phyloP scores from a whole-genome alignment of 2,888 invertebrate genomes.

The Deroplatys truncata region DNA sequence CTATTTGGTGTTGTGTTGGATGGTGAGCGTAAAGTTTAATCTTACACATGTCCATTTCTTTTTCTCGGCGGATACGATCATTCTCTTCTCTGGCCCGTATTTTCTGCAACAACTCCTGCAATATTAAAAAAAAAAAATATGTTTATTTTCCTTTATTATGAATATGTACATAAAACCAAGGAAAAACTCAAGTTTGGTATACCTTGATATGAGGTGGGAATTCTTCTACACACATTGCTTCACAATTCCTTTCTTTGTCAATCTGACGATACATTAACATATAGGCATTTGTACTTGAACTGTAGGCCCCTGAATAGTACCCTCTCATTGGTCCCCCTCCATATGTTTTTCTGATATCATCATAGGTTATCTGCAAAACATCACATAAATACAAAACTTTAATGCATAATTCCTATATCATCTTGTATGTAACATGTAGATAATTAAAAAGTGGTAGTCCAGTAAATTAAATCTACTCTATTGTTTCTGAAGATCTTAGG shows the following conservation, averaged over 20 bases:
- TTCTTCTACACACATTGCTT: constrained; percentile 60
- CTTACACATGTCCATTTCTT: constrained; percentile 58
- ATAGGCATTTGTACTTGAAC: constrained; percentile 82
- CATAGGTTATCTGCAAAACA: constrained; percentile 61
- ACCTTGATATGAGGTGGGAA: constrained; percentile 69
- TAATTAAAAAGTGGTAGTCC: no score
- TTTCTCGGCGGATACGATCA: constrained; percentile 54
- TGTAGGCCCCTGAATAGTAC: constrained; percentile 70
- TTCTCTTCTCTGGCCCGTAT: constrained; percentile 64
- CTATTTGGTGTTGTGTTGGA: constrained; percentile 51
- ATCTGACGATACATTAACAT: constrained; percentile 87
- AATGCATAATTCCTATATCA: neutral
- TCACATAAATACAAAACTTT: neutral
- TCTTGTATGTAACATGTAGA: no score
- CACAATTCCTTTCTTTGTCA: constrained; percentile 57
- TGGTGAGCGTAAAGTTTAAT: constrained; percentile 62
- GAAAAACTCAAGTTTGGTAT: neutral
- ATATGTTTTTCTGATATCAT: constrained; percentile 78
- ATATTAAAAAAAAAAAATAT: neutral
- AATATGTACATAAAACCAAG: no score
- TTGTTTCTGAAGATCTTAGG: no score
- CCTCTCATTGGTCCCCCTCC: constrained; percentile 65
- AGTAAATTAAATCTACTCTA: no score
- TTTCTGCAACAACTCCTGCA: constrained; percentile 54
- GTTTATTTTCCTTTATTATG: neutral